phyloP scores from a whole-genome alignment of 2,113 vertebrate species.

The Amazona guildingii region DNA sequence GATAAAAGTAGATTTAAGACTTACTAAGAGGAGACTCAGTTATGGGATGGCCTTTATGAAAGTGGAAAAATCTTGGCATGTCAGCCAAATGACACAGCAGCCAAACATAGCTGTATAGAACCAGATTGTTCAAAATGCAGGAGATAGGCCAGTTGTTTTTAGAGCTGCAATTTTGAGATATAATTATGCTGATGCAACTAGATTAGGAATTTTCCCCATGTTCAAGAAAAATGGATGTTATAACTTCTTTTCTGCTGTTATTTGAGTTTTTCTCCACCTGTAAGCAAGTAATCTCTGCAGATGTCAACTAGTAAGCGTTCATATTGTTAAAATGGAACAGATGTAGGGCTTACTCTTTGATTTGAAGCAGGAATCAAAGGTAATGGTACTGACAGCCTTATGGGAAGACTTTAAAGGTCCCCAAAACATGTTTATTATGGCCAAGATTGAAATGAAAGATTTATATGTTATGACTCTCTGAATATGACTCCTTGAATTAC shows the following conservation, averaged over 20 bases:
- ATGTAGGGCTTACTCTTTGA: neutral
- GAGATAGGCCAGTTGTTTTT: neutral
- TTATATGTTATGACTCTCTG: neutral
- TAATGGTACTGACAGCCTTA: neutral
- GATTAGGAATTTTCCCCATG: neutral
- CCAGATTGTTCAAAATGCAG: neutral
- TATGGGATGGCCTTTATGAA: neutral
- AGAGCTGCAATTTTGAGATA: neutral
- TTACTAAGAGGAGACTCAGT: neutral
- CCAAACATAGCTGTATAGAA: neutral
- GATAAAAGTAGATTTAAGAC: conserved; percentile 10
- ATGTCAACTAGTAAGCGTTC: neutral
- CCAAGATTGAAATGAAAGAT: neutral
- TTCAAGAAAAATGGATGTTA: neutral
- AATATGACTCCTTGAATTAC: neutral
- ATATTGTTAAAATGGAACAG: neutral
- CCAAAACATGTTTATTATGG: neutral
- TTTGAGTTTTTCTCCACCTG: neutral
- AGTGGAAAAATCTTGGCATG: neutral
- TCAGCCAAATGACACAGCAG: neutral
- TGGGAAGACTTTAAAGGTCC: neutral
- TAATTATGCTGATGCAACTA: neutral
- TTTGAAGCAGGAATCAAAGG: neutral
- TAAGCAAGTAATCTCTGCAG: neutral
- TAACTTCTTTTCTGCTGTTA: neutral